phyloP scores from a whole-genome alignment of 2,888 invertebrate species.

The Vesta saturnalis region DNA sequence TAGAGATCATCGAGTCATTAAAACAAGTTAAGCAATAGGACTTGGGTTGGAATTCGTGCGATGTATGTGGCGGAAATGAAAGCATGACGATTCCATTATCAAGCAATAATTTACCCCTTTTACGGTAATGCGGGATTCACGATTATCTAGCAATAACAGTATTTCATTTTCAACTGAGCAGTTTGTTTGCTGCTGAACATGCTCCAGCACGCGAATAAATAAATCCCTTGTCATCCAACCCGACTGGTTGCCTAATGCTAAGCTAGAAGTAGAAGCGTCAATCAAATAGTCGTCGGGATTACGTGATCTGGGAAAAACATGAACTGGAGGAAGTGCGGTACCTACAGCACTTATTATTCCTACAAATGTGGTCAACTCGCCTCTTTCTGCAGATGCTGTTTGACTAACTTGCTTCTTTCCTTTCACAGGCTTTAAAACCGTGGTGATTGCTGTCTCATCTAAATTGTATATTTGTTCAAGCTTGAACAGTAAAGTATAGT shows the following conservation, averaged over 20 bases:
- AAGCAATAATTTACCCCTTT: slow-evolving; percentile 48
- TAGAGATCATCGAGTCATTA: slow-evolving; percentile 44
- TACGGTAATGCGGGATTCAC: slow-evolving; percentile 48
- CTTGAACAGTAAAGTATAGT: neutral
- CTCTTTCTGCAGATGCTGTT: slow-evolving; percentile 18
- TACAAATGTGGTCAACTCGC: neutral
- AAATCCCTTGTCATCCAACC: slow-evolving; percentile 26
- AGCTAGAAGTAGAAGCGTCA: slow-evolving; percentile 19
- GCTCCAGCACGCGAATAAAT: slow-evolving; percentile 47
- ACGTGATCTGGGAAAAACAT: slow-evolving; percentile 27
- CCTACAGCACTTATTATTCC: slow-evolving; percentile 26
- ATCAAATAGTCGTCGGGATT: slow-evolving; percentile 18
- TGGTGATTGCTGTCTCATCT: neutral
- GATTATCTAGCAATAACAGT: slow-evolving; percentile 48
- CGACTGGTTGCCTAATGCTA: slow-evolving; percentile 15
- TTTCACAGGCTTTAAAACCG: slow-evolving; percentile 15
- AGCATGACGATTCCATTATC: slow-evolving; percentile 51
- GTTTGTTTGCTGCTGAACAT: slow-evolving; percentile 38
- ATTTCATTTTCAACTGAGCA: slow-evolving; percentile 42
- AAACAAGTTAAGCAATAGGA: slow-evolving; percentile 38
- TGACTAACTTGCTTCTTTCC: slow-evolving; percentile 31
- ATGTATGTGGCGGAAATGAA: slow-evolving; percentile 51
- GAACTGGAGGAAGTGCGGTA: slow-evolving; percentile 23
- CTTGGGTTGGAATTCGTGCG: slow-evolving; percentile 47
- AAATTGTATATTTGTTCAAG: slow-evolving; percentile 10